Evolutionary conservation across 2,888 invertebrate species (phyloP), one percentile per base, ranked within the genome.

Genomic region (Digitonthophagus gazella): DNA sequence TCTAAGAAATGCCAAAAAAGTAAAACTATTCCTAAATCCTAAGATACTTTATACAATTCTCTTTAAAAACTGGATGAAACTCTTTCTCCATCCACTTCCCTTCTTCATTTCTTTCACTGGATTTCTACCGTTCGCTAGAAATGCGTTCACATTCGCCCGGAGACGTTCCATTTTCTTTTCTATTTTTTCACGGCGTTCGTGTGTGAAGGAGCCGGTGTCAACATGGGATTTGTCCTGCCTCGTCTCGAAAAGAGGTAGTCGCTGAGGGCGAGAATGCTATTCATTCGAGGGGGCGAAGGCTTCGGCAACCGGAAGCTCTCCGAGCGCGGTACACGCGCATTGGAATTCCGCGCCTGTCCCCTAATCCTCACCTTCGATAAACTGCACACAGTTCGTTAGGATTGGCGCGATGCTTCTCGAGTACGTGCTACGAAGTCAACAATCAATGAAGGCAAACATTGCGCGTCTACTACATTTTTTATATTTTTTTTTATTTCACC

Each of bases 181-280:
- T 77, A 75, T 77, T 77, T 78, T 78, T 79, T 76, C 75, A 71
- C 75, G 69, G 74, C 76, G 77, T 78, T 77, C 76, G 76, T 77
- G 78, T 78, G 77, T 77, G 78, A 78, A 78, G 77, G 76, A 78
- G 76, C 76, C 75, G 79, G 78, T 78, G 80, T 79, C 77, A 78
- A 79, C 78, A 77, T 77, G 78, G 78, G 78, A 79, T 79, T 80
- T 79, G 61, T 61, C 61, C 61, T 18, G 76, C 77, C 73, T 74
- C 58, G 66, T 55, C 63, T 69, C 15, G 69, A 70, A 70, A 64
- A 58, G 55, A 68, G 72, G 61, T 67, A 22, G 22, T 22, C 22
- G 72, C 71, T 69, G 69, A 71, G 74, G 74, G 76, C 74, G 74
- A 75, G 74, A 77, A 77, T 75, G 76, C 77, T 75, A 78, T 78